Evolutionary conservation across 2,113 vertebrate species (phyloP), one percentile per base, ranked within the genome.

Genomic region (Acrocephalus arundinaceus): DNA sequence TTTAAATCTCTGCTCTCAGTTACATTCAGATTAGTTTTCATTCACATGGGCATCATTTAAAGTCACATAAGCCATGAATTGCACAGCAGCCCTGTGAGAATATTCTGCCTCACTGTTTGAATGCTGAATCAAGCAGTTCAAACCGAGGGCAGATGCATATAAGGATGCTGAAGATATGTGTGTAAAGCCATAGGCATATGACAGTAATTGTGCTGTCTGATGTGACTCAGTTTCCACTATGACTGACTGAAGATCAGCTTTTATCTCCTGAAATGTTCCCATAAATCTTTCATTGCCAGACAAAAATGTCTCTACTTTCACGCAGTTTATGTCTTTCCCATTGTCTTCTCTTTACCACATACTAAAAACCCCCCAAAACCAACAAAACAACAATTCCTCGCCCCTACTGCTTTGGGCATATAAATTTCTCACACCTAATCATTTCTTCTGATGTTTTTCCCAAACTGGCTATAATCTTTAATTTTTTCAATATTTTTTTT

Each of bases 71-170:
- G 21, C 33, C 37, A 89, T 62, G 71, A 84, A 85, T 37, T 72
- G 23, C 74, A 88, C 70, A 91, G 49, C 49, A 89, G 21, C 23
- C n/a, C 11, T 46, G 21, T 65, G 76, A 85, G 31, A 80, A 55
- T 41, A 63, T 85, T 71, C 54, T 79, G 23, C 41, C 43, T 92
- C 31, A 71, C 23, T 74, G 55, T 54, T n/a, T 63, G 83, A 80
- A 86, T 25, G 51, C 21, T 84, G 49, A 91, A 87, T 72, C 30
- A 61, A 94, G 43, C 48, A 93, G 76, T 93, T 95, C 81, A 89
- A 55, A 78, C 67, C 30, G 16, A 75, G 75, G 86, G 39, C 45
- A 94, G 45, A 81, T 19, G 61, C 39, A 30, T 46, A 33, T 17
- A 75, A 80, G 19, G 16, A 51, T 66, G 55, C 17, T 74, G 31